Evolutionary conservation across 2,888 invertebrate species (phyloP), one percentile per base, ranked within the genome.

Genomic region (Philaethria dido): DNA sequence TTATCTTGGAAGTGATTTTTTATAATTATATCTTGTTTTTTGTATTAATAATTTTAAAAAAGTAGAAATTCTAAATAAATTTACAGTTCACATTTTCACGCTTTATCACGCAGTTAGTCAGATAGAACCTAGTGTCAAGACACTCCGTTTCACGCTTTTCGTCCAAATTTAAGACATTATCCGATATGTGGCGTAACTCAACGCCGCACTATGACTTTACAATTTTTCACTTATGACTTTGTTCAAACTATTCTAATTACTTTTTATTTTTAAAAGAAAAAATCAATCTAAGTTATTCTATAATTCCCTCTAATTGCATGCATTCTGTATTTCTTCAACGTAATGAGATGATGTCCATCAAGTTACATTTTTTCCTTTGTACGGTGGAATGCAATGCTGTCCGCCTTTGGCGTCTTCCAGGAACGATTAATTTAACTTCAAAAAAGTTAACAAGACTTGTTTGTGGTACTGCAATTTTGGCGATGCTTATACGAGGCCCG

Each of bases 401-500:
- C 42, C 22, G 25, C n/a, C 22, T 57, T 25, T n/a, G n/a, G 57
- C 39, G 39, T 42, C 22, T 57, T 57, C 57, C 57, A 42, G 57
- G 57, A 57, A 57, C 39, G 42, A n/a, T 57, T 42, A 42, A 57
- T 57, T 57, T 57, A 42, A 57, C n/a, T 22, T 57, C 25, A 3
- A 16, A 42, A 57, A 57, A 57, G 42, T 42, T 57, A 42, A 57
- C 42, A 22, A 22, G 42, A 18, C 54, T 52, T 36, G 66, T 55
- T 66, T 48, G 47, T 33, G 29, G 22, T 42, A 62, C n/a, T 39
- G 39, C 42, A 29, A 48, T 47, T 62, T 54, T 47, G 47, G 11
- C n/a, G 25, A 57, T 42, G 52, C 16, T 55, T 14, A 39, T 20
- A 20, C 14, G n/a, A 55, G 20, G 20, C 16, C 36, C 4, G 20